phyloP scores from a whole-genome alignment of 2,113 vertebrate species.

The Clarias gariepinus region DNA sequence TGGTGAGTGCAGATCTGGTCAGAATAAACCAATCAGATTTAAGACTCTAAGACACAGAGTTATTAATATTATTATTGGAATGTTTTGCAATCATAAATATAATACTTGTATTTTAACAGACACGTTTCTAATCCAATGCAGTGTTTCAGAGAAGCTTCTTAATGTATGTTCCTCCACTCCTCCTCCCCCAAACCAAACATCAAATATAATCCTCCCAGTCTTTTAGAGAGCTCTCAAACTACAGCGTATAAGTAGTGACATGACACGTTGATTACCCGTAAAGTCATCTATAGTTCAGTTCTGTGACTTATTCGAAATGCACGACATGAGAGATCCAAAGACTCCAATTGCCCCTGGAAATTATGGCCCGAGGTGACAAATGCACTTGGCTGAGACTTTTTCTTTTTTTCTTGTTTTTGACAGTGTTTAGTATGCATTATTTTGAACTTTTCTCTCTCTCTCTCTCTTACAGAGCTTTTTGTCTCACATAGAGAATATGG shows the following conservation, averaged over 20 bases:
- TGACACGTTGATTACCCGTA: conserved; percentile 19
- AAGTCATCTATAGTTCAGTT: neutral
- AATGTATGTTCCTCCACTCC: neutral
- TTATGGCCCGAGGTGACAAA: conserved; percentile 21
- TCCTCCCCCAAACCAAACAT: neutral
- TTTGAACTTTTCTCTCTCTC: neutral
- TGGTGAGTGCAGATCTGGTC: too few relatives aligned
- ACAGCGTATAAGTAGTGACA: neutral
- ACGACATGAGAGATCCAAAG: neutral
- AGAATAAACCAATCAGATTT: neutral
- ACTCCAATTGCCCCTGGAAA: neutral
- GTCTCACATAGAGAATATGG: neutral
- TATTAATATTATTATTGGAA: neutral
- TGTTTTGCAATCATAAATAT: neutral
- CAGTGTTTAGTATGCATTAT: neutral
- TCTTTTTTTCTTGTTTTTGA: neutral
- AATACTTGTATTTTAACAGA: neutral
- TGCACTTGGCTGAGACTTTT: neutral
- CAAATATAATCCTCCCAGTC: neutral
- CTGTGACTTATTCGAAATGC: neutral
- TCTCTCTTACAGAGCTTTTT: neutral
- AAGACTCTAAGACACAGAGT: neutral
- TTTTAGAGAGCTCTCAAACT: neutral
- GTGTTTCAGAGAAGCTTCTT: neutral
- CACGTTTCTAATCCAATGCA: neutral